Percentiles rank a stretch among this genome's conserved stretches.
Evolutionary conservation across 2,797 vertebrate species (phyloP).

Genomic region (Brachyalestes nurse): DNA sequence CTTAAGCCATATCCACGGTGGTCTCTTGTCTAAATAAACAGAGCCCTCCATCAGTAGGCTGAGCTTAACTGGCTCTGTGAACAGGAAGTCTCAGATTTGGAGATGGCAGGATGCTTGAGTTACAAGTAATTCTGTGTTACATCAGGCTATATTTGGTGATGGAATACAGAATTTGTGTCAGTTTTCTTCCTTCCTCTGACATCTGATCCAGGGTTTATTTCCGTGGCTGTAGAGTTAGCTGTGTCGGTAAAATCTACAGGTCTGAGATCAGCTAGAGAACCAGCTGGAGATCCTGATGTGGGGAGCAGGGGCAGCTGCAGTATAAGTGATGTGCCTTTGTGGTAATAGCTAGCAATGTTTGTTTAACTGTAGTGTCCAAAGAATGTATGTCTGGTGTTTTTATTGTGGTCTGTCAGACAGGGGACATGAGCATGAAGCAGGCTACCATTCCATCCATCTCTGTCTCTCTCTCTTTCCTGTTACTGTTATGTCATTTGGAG

Average conservation of each 20-base stretch:
- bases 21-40: constrained; percentile 1
- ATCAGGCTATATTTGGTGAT: too few species aligned
- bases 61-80: background rate
- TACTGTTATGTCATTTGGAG: constrained; percentile 8
- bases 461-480: background rate
- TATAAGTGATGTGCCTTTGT: background rate
- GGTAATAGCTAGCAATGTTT: background rate
- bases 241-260: background rate
- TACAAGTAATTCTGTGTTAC: too few species aligned
- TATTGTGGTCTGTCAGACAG: background rate
- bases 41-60: background rate
- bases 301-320: background rate
- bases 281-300: background rate
- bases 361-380: background rate
- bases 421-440: background rate
- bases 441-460: background rate
- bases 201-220: background rate
- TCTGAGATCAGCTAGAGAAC: background rate
- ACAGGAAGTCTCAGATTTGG: background rate
- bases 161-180: too few species aligned
- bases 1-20: too few species aligned
- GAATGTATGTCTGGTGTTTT: background rate
- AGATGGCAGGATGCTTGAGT: too few species aligned
- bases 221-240: background rate
- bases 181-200: background rate